phyloP scores from a whole-genome alignment of 2,113 vertebrate genomes.

The Anoura caudifer region DNA sequence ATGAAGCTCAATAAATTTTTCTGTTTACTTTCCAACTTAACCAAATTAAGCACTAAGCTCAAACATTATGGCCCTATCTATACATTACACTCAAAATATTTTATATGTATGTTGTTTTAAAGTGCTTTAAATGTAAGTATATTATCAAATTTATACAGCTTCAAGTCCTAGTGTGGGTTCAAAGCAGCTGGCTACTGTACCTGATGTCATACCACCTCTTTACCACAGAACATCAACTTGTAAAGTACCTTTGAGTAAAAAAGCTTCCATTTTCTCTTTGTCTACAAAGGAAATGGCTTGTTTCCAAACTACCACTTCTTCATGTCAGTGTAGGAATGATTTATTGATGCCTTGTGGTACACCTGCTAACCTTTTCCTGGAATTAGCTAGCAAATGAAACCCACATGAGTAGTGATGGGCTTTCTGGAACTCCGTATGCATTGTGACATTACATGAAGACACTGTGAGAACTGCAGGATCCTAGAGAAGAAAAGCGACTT shows the following conservation, averaged over 20 bases:
- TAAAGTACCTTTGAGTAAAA: neutral
- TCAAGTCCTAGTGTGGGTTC: neutral
- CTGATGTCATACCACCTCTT: neutral
- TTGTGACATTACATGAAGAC: neutral
- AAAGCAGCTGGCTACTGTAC: neutral
- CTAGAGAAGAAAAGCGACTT: neutral
- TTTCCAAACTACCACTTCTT: neutral
- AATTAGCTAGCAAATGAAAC: neutral
- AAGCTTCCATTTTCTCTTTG: neutral
- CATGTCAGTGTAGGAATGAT: neutral
- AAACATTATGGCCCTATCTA: neutral
- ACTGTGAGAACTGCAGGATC: neutral
- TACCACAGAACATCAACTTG: neutral
- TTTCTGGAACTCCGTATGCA: neutral
- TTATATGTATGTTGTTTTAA: neutral
- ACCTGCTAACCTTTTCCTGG: neutral
- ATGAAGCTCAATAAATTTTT: neutral
- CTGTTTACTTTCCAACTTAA: slow-evolving; percentile 1
- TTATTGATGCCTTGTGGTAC: neutral
- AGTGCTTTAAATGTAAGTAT: neutral
- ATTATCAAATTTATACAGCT: neutral
- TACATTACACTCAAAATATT: neutral
- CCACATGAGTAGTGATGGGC: neutral
- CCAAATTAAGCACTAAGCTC: neutral
- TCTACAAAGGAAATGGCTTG: neutral